Percentiles rank a stretch among this genome's conserved stretches.
Evolutionary conservation across 2,113 vertebrate species (phyloP).

Genomic region (Coryphaenoides rupestris): DNA sequence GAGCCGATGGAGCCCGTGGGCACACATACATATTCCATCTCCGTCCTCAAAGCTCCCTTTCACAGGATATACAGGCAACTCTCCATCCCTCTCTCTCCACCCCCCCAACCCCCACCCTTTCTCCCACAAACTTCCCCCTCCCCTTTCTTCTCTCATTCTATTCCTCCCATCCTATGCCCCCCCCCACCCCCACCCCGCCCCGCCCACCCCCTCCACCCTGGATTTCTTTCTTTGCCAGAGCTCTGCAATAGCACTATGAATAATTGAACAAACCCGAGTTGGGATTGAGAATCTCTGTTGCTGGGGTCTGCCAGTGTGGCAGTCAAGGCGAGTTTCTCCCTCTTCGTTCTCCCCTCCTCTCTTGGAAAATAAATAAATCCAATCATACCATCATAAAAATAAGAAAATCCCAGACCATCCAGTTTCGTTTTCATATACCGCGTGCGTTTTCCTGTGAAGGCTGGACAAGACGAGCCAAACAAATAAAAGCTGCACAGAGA

Average conservation of each 20-base stretch:
- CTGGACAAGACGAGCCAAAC: no score
- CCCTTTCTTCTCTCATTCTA: slow-evolving; percentile 4
- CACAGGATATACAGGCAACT: slow-evolving; percentile 36
- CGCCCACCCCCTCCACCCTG: not conserved
- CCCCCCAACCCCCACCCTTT: not conserved
- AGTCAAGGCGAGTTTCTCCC: not conserved
- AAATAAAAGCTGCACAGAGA: no score
- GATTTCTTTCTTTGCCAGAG: slow-evolving; percentile 29
- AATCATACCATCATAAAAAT: slow-evolving; percentile 11
- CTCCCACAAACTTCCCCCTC: not conserved
- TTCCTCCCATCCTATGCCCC: not conserved
- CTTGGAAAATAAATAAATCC: not conserved
- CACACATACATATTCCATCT: slow-evolving; percentile 50
- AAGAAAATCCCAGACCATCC: slow-evolving; percentile 21
- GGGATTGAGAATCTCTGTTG: slow-evolving; percentile 65
- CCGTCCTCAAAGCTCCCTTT: slow-evolving; percentile 30
- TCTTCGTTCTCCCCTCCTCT: not conserved
- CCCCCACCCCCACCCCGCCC: slow-evolving; percentile 1
- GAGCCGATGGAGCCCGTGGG: slow-evolving; percentile 14
- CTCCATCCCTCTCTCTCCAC: not conserved
- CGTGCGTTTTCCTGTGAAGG: slow-evolving; percentile 12
- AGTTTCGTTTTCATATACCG: no score
- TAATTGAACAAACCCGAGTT: slow-evolving; percentile 64
- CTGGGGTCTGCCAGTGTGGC: slow-evolving; percentile 48
- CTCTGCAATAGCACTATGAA: slow-evolving; percentile 68